Evolutionary conservation across 2,797 vertebrate species (phyloP).

Genomic region (Champsocephalus esox): DNA sequence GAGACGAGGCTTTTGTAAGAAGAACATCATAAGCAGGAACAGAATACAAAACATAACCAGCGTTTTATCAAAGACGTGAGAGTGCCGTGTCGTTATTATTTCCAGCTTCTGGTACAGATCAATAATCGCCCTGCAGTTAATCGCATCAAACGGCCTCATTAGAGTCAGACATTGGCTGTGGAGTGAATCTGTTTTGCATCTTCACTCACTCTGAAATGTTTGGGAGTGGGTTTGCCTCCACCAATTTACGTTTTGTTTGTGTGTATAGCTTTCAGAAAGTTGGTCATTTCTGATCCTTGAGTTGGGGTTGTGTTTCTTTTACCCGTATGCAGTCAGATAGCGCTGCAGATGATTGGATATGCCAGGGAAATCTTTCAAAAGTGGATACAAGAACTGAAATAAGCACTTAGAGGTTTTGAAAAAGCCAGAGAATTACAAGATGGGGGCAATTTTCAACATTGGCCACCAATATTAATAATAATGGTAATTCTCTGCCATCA

Average conservation of each 20-base stretch:
- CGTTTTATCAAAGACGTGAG: slow-evolving; percentile 18
- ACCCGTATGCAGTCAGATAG: not conserved
- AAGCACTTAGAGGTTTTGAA: too few species aligned
- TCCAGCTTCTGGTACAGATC: slow-evolving; percentile 53
- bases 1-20: slow-evolving; percentile 4
- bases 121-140: slow-evolving; percentile 78
- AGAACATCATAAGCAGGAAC: slow-evolving; percentile 7
- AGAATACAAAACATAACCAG: slow-evolving; percentile 4
- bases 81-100: slow-evolving; percentile 30
- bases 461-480: too few species aligned
- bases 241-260: not conserved
- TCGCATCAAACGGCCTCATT: slow-evolving; percentile 76
- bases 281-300: slow-evolving; percentile 1
- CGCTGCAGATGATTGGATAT: too few species aligned
- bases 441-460: too few species aligned
- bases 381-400: too few species aligned
- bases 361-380: too few species aligned
- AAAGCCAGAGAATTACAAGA: too few species aligned
- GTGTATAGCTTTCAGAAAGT: not conserved
- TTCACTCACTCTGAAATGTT: slow-evolving; percentile 3
- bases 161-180: slow-evolving; percentile 43
- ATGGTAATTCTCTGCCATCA: too few species aligned
- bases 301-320: slow-evolving; percentile 2
- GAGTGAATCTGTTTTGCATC: slow-evolving; percentile 30
- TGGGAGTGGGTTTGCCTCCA: not conserved